Percentiles rank a stretch among this genome's conserved stretches.
phyloP scores from a whole-genome alignment of 2,797 vertebrate species.

The Scarus forsteni region DNA sequence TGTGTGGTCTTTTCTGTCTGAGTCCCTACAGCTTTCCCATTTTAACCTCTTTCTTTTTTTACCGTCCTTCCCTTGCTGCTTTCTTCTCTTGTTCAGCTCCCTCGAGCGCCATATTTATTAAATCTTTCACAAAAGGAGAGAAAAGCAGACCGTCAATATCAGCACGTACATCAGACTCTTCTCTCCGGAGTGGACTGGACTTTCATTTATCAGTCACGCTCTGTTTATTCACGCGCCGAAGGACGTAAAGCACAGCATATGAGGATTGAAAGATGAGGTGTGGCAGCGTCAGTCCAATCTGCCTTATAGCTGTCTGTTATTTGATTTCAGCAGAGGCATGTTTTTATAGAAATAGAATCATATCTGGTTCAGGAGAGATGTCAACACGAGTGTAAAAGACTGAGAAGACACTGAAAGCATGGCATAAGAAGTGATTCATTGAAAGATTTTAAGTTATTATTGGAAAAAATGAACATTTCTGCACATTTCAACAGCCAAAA shows the following conservation, averaged over 20 bases:
- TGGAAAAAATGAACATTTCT: neutral
- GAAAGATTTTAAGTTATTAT: neutral
- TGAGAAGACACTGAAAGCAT: neutral
- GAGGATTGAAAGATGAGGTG: constrained; percentile 47
- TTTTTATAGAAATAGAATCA: constrained; percentile 23
- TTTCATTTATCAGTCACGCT: constrained; percentile 54
- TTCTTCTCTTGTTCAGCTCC: constrained; percentile 26
- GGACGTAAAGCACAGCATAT: constrained; percentile 37
- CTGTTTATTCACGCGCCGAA: constrained; percentile 46
- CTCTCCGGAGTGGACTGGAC: constrained; percentile 30
- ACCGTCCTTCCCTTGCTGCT: neutral
- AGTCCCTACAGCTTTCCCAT: constrained; percentile 23
- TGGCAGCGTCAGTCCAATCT: constrained; percentile 21
- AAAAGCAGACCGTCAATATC: constrained; percentile 13
- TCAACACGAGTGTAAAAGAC: constrained; percentile 15
- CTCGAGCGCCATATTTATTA: constrained; percentile 55
- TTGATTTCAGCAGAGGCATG: constrained; percentile 20
- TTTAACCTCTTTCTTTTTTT: neutral
- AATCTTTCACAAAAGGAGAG: constrained; percentile 35
- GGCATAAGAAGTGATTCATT: neutral
- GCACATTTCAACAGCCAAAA: neutral
- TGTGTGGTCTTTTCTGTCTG: constrained; percentile 35
- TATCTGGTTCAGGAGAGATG: constrained; percentile 19
- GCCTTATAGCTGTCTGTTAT: constrained; percentile 23
- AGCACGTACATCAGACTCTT: constrained; percentile 29